Conservation (phyloP, 2,888 invertebrate genomes). For the Erpobdella octoculata region DNA sequence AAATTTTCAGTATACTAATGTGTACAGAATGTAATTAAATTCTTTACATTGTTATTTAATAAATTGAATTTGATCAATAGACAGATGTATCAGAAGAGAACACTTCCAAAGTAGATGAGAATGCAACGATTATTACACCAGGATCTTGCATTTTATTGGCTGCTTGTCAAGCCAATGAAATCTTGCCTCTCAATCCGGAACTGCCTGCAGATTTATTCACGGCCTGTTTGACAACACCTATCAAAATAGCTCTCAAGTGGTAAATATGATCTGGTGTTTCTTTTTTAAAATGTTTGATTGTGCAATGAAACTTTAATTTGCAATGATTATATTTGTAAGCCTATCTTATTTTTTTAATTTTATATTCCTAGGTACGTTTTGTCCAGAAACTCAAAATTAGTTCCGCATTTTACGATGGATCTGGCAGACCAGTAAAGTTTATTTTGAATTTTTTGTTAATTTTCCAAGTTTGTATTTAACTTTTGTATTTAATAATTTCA, state of each 20-base stretch:
- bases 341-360: not conserved
- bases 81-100: no score
- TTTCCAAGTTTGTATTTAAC: not conserved
- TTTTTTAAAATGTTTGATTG: not conserved
- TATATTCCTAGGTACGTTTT: conserved; percentile 64
- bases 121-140: not conserved
- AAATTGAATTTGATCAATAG: no score
- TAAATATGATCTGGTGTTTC: conserved; percentile 39
- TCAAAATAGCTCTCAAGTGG: conserved; percentile 89
- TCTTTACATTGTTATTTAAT: no score
- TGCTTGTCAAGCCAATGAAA: conserved; percentile 85
- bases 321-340: no score
- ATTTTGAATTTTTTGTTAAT: not conserved
- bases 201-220: conserved; percentile 95
- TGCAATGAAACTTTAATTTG: no score
- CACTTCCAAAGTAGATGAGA: no score
- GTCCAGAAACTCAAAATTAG: conserved; percentile 71
- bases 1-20: no score
- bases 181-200: conserved; percentile 91
- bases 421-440: conserved; percentile 75
- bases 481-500: not conserved
- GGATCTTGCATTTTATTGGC: conserved; percentile 73
- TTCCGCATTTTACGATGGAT: conserved; percentile 73
- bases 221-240: conserved; percentile 93
- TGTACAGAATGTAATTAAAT: no score